A percentile compares a stretch with the other conserved stretches of the same genome.
Conservation (phyloP, 2,888 invertebrate genomes). For the Fabriciana adippe region DNA sequence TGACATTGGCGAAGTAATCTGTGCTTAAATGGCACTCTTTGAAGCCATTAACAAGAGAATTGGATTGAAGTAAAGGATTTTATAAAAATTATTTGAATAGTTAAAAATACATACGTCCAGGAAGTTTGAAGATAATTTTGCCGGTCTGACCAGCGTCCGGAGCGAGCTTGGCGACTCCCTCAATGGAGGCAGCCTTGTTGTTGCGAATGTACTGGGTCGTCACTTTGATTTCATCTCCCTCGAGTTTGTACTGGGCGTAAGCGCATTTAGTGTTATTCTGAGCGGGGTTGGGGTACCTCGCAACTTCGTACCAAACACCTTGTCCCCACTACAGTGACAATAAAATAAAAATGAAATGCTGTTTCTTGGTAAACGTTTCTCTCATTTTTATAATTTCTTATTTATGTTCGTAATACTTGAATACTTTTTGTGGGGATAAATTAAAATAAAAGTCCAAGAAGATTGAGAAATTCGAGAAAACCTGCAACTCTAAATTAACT, state of each 20-base stretch:
- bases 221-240: neutral
- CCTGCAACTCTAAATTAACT: too few species aligned
- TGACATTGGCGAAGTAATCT: too few species aligned
- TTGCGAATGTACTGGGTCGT: neutral
- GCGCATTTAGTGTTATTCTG: neutral
- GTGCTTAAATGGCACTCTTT: too few species aligned
- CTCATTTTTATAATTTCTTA: too few species aligned
- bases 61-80: too few species aligned
- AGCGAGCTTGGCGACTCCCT: neutral
- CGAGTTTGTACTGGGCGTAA: neutral
- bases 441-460: too few species aligned
- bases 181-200: neutral
- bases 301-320: conserved; percentile 22
- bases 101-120: conserved; percentile 4
- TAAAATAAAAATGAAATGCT: neutral
- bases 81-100: too few species aligned
- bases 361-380: too few species aligned
- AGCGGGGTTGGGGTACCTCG: neutral
- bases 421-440: too few species aligned
- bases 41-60: too few species aligned
- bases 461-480: too few species aligned
- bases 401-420: too few species aligned
- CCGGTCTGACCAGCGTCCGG: neutral
- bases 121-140: neutral
- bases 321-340: conserved; percentile 12